Evolutionary conservation across 1,140 invertebrate genomes (phyloP), one percentile per base, ranked within the genome.

Genomic region (Lepidurus arcticus): DNA sequence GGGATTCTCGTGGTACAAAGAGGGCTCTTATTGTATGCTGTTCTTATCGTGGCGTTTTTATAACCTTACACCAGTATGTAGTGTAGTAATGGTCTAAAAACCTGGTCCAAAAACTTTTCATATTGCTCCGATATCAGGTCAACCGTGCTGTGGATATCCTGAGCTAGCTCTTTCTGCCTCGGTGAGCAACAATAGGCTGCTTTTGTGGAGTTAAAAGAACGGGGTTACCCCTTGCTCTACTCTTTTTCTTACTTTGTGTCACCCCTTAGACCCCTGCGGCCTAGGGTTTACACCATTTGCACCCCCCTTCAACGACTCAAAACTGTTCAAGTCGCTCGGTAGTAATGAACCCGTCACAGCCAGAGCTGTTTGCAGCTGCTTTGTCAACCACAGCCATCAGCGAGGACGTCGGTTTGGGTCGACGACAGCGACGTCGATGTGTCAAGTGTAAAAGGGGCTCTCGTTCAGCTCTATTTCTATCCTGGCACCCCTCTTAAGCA

Each of bases 261-360:
- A 65, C 53, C 53, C 34, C 53, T 65, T 65, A 65, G 53, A 65
- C n/a, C 53, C 53, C 53, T 16, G 53, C 21, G 53, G 53, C 53
- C 53, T 13, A 65, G 53, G 53, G 53, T 65, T 65, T 65, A 65
- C 13, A 65, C 53, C 53, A 13, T 65, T 65, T 65, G 16, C 53
- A 65, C 53, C 53, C 53, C 47, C 13, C 53, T 65, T 16, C 53
- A 65, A 21, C 53, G 53, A 65, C 21, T 65, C 53, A 65, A 65
- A 65, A 65, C 53, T 65, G 53, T 65, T 65, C n/a, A 65, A 65
- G 53, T 65, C 53, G 53, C 53, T 65, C n/a, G 53, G 53, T 65
- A 65, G 21, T 65, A 65, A 65, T 65, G 53, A 65, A 65, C 53
- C 53, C 53, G 53, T 65, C 53, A 65, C 4, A 65, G 53, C 53